Percentiles rank a stretch among this genome's conserved stretches.
phyloP scores from a whole-genome alignment of 2,113 vertebrate species.

The Poeciliopsis retropinna region DNA sequence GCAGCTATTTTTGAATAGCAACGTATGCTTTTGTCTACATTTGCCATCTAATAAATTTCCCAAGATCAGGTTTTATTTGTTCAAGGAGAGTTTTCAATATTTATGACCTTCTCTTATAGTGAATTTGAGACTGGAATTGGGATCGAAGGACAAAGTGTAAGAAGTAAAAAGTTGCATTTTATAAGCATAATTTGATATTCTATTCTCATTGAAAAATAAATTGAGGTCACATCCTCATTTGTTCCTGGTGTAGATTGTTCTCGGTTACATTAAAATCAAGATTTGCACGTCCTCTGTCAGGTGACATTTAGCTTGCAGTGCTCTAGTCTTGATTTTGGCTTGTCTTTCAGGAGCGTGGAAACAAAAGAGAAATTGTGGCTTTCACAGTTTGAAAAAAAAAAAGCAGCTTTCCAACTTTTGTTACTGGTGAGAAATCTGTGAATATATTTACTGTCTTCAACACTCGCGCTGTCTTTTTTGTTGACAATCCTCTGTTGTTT shows the following conservation, averaged over 20 bases:
- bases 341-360: not conserved
- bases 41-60: constrained; percentile 26
- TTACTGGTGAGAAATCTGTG: constrained; percentile 4
- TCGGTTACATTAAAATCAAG: constrained; percentile 57
- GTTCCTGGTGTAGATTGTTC: constrained; percentile 51
- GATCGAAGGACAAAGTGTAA: constrained; percentile 37
- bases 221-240: no score
- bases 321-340: constrained; percentile 13
- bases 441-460: constrained; percentile 5
- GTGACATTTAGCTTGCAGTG: constrained; percentile 20
- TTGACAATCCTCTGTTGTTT: not conserved
- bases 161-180: constrained; percentile 52
- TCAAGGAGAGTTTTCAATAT: constrained; percentile 47
- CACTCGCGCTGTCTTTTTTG: constrained; percentile 11
- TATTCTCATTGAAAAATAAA: constrained; percentile 65
- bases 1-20: no score
- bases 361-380: not conserved
- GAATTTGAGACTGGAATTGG: constrained; percentile 17
- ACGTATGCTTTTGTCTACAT: constrained; percentile 17
- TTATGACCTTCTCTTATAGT: constrained; percentile 18
- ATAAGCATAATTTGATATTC: constrained; percentile 56
- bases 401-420: not conserved
- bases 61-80: constrained; percentile 28
- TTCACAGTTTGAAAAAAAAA: constrained; percentile 7
- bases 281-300: constrained; percentile 41